phyloP scores from a whole-genome alignment of 2,888 invertebrate genomes.

The Clostera curtula region DNA sequence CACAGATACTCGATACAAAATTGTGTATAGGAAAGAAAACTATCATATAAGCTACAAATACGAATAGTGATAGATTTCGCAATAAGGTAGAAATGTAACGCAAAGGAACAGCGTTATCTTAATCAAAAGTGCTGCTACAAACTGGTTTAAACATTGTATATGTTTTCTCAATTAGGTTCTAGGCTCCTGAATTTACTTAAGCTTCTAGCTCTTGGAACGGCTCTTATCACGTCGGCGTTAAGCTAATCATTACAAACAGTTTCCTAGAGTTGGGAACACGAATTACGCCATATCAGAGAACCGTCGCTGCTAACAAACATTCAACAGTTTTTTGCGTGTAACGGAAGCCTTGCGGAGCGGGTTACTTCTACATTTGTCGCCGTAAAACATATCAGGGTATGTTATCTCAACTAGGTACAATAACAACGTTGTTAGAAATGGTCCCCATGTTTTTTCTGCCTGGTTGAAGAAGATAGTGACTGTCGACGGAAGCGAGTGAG shows the following conservation, averaged over 20 bases:
- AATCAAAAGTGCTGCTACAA: no score
- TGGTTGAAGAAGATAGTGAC: constrained; percentile 19
- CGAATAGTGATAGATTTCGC: no score
- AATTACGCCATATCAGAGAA: not conserved
- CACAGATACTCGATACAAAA: no score
- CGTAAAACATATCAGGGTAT: constrained; percentile 15
- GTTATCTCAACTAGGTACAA: constrained; percentile 19
- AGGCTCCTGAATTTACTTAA: not conserved
- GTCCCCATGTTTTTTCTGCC: constrained; percentile 14
- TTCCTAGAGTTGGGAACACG: no score
- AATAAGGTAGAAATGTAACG: no score
- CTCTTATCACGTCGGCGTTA: constrained; percentile 3
- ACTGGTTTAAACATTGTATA: no score
- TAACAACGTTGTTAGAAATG: constrained; percentile 11
- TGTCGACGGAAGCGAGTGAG: constrained; percentile 22
- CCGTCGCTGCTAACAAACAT: not conserved
- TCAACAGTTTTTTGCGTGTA: constrained; percentile 6
- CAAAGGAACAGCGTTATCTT: no score
- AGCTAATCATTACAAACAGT: no score
- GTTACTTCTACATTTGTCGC: constrained; percentile 12
- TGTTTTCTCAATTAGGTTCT: no score
- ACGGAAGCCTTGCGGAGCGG: constrained; percentile 15
- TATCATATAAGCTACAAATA: no score
- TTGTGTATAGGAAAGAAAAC: no score
- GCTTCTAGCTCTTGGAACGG: constrained; percentile 3